These are phyloP conservation scores for Holothuria leucospilota DNA, from an alignment of 53 echinoderm and acorn worm species.

Conservation along the genomic window DNA sequence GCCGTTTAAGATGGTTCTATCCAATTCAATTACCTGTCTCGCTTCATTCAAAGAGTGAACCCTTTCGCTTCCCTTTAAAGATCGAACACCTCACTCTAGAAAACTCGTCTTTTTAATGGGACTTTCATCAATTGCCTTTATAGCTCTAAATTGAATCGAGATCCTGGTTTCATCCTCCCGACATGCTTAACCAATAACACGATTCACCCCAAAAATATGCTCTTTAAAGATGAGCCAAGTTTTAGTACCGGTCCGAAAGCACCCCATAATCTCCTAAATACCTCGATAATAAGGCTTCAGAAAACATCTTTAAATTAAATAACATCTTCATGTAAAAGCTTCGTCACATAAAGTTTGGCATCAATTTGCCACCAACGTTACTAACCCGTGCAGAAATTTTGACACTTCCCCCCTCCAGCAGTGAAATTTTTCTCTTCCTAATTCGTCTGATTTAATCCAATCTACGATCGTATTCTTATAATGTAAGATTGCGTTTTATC, in stretches of 20 bases:
- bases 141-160: slow-evolving; percentile 40
- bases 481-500: slow-evolving; percentile 53
- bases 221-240: slow-evolving; percentile 20
- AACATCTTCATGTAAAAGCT: slow-evolving; percentile 48
- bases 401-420: slow-evolving; percentile 37
- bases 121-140: slow-evolving; percentile 53
- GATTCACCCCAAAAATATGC: slow-evolving; percentile 14
- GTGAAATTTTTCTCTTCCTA: slow-evolving; percentile 34
- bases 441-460: slow-evolving; percentile 57
- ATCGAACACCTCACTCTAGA: slow-evolving; percentile 38
- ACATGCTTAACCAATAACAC: slow-evolving; percentile 15
- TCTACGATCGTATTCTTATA: slow-evolving; percentile 43
- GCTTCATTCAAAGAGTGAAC: slow-evolving; percentile 8
- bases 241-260: slow-evolving; percentile 46
- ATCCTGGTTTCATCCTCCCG: slow-evolving; percentile 39
- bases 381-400: slow-evolving; percentile 46
- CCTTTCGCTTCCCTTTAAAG: slow-evolving; percentile 4
- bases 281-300: slow-evolving; percentile 51
- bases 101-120: slow-evolving; percentile 27
- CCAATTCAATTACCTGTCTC: slow-evolving; percentile 51
- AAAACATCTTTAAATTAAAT: slow-evolving; percentile 61
- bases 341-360: slow-evolving; percentile 51
- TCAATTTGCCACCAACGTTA: slow-evolving; percentile 55
- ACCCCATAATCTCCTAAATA: slow-evolving; percentile 57
- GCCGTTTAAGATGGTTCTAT: slow-evolving; percentile 23